Conservation (phyloP, 2,888 invertebrate genomes). For the Ethmia dodecea region DNA sequence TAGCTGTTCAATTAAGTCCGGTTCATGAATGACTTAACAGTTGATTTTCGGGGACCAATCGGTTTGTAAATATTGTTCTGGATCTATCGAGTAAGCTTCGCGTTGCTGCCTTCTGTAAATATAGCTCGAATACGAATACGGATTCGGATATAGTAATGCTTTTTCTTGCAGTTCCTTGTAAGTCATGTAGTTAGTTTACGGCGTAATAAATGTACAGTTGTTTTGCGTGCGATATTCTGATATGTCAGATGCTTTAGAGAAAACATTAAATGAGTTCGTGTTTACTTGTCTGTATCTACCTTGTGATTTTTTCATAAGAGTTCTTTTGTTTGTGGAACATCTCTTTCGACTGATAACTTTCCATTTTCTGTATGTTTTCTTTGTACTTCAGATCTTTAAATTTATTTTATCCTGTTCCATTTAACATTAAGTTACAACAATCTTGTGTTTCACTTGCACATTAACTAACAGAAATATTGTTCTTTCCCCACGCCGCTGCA, state of each 20-base stretch:
- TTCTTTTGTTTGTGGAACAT: conserved; percentile 57
- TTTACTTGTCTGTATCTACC: too few relatives aligned
- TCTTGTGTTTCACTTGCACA: conserved; percentile 33
- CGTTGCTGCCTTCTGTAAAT: conserved; percentile 41
- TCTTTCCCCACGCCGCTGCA: conserved; percentile 68
- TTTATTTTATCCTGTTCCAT: neutral
- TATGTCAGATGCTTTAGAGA: too few relatives aligned
- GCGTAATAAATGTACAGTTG: conserved; percentile 1
- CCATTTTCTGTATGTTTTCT: conserved; percentile 18
- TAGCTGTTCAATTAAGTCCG: too few relatives aligned
- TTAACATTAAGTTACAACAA: too few relatives aligned
- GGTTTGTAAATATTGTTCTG: conserved; percentile 46
- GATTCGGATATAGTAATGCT: too few relatives aligned
- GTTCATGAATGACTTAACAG: too few relatives aligned
- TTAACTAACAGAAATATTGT: conserved; percentile 45
- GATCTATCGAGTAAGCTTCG: conserved; percentile 37
- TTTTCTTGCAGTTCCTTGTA: conserved; percentile 19
- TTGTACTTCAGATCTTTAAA: neutral
- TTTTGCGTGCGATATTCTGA: too few relatives aligned
- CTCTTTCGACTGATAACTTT: conserved; percentile 55
- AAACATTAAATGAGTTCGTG: too few relatives aligned
- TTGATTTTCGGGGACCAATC: conserved; percentile 48
- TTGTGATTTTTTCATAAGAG: neutral
- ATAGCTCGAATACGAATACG: too few relatives aligned
- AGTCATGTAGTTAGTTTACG: conserved; percentile 21